phyloP scores from a whole-genome alignment of 2,888 invertebrate genomes.

The Gasteruption jaculator region DNA sequence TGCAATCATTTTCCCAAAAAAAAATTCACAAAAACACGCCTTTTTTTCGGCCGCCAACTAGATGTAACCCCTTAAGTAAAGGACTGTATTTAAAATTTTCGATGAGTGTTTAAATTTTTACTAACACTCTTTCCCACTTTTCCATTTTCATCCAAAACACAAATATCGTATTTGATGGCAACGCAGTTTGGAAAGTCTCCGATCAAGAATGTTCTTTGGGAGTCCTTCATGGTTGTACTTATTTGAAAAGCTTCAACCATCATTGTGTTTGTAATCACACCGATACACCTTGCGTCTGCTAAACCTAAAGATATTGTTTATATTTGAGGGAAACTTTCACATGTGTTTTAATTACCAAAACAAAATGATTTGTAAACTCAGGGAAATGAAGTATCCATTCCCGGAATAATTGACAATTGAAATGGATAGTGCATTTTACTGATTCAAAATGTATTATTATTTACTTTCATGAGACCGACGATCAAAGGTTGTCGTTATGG shows the following conservation, averaged over 20 bases:
- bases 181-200: conserved; percentile 29
- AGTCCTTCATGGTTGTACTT: conserved; percentile 18
- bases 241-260: conserved; percentile 29
- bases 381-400: too few species aligned
- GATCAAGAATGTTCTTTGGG: conserved; percentile 26
- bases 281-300: conserved; percentile 31
- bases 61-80: too few species aligned
- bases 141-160: conserved; percentile 28
- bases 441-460: too few species aligned
- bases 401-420: neutral
- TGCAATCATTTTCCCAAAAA: too few species aligned
- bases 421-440: neutral
- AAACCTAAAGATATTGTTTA: conserved; percentile 26
- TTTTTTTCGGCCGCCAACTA: too few species aligned
- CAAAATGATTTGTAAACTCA: too few species aligned
- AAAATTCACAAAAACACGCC: too few species aligned
- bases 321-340: conserved; percentile 9
- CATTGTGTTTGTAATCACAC: conserved; percentile 35
- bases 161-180: conserved; percentile 38
- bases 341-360: too few species aligned
- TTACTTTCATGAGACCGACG: too few species aligned
- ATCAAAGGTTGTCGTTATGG: too few species aligned
- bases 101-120: too few species aligned
- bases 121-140: conserved; percentile 22
- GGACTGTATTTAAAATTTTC: too few species aligned